Evolutionary conservation across 2,797 vertebrate genomes (phyloP), one percentile per base, ranked within the genome.

Genomic region (Lacerta bilineata): DNA sequence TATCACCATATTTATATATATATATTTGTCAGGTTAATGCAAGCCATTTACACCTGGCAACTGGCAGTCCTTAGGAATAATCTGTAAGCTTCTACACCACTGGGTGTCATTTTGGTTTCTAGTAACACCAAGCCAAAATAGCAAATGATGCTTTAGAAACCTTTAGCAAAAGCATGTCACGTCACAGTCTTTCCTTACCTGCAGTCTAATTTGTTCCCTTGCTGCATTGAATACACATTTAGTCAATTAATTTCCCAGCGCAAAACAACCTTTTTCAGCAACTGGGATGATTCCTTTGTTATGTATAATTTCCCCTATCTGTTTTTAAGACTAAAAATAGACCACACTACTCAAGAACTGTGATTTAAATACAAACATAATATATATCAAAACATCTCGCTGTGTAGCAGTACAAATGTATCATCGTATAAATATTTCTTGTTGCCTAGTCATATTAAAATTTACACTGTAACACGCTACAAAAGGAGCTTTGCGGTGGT

Each of bases 181-280:
- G 77, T 91, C 88, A 90, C 43, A 66, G 90, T 86, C 93, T 94
- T 95, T 69, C 86, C 89, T 94, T 94, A 91, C 87, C 68, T 95
- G 94, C 86, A 64, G 69, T 94, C 88, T 93, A 87, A 93, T 92
- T 92, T 84, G 90, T 93, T 91, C 39, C 91, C 88, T 95, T 95
- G 85, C 72, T 96, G 94, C 85, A 91, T 55, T 74, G 85, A 93
- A 88, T 91, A 87, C 83, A 92, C 79, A 25, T 25, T 85, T 78
- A 87, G 86, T 86, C 92, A 90, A 59, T 87, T 91, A 92, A 83
- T 92, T 95, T 96, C 90, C 46, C 18, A 55, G 8, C 50, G 89
- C 43, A 93, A 90, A 95, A 92, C 79, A 87, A 20, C 55, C 46
- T 86, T 84, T 90, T 91, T 88, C 92, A 94, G 82, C 3, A 92